These are phyloP conservation scores for Caenorhabditis parvicauda DNA, from an alignment of 2,888 invertebrate species.

Conservation along the genomic window DNA sequence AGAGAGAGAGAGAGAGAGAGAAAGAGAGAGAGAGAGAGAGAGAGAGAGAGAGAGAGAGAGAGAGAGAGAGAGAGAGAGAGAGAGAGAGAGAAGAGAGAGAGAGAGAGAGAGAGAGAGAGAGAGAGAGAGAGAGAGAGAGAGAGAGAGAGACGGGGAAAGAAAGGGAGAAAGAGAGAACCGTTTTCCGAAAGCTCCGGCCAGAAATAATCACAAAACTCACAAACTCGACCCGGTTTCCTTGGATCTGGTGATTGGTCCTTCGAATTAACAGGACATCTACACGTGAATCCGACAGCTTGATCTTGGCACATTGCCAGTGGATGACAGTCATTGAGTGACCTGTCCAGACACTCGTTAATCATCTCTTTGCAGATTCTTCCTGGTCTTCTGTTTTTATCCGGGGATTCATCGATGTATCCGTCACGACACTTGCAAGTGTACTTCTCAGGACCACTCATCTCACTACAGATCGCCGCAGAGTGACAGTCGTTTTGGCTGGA, in stretches of 20 bases:
- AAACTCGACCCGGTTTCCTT: constrained; percentile 54
- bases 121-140: background rate
- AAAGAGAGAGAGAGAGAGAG: too few relatives aligned
- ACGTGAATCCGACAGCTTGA: constrained; percentile 70
- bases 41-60: too few relatives aligned
- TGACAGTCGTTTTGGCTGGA: constrained; percentile 52
- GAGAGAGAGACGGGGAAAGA: too few relatives aligned
- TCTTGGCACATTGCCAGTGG: constrained; percentile 59
- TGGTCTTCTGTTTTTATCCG: constrained; percentile 43
- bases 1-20: too few relatives aligned
- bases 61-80: too few relatives aligned
- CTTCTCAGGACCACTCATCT: constrained; percentile 39
- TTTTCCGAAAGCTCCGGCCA: background rate
- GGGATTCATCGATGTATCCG: constrained; percentile 72
- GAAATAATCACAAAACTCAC: constrained; percentile 21
- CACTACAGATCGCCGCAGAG: constrained; percentile 52
- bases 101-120: too few relatives aligned
- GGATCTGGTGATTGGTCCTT: constrained; percentile 58
- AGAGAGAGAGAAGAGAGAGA: too few relatives aligned
- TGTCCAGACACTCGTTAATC: constrained; percentile 60
- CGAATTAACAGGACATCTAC: constrained; percentile 55
- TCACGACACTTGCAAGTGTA: constrained; percentile 78
- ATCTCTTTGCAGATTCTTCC: constrained; percentile 57
- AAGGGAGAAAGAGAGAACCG: too few relatives aligned
- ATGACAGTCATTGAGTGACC: constrained; percentile 60